Conservation (phyloP, 1,140 invertebrate species). For the Pseudomyrmex concolor region DNA sequence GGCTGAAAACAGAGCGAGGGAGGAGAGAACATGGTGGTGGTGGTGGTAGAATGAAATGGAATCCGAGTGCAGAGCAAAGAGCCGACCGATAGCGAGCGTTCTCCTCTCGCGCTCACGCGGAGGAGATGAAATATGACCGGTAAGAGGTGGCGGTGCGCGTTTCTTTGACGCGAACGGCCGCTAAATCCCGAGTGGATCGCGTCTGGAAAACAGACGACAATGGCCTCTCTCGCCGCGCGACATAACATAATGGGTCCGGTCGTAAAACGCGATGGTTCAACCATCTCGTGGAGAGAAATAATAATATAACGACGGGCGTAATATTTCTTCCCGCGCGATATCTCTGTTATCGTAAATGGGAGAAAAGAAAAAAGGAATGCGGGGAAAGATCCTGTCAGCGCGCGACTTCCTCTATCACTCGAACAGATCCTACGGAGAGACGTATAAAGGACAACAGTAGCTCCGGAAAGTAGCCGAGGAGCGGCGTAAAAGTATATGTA, state of each 20-base stretch:
- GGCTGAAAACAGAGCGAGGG: conserved; percentile 19
- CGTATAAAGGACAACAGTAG: neutral
- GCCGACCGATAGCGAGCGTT: too few relatives aligned
- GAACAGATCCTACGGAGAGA: neutral
- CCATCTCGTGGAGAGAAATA: too few relatives aligned
- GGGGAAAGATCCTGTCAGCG: neutral
- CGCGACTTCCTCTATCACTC: neutral
- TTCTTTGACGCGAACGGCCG: conserved; percentile 26
- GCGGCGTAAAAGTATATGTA: neutral
- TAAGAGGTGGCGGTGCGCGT: neutral
- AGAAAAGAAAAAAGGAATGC: neutral
- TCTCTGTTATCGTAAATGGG: neutral
- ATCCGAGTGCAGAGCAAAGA: conserved; percentile 11
- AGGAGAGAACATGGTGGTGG: neutral
- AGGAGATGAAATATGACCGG: conserved; percentile 36
- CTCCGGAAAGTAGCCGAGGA: neutral
- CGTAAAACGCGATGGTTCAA: conserved; percentile 5
- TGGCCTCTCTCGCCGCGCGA: neutral
- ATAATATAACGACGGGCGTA: neutral
- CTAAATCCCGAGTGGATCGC: conserved; percentile 6
- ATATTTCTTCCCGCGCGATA: neutral
- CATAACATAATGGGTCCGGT: neutral
- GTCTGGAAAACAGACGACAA: neutral
- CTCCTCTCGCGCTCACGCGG: neutral
- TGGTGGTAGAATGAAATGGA: conserved; percentile 30